Conservation (phyloP, 2,888 invertebrate species). For the Strigamia transsilvanica region DNA sequence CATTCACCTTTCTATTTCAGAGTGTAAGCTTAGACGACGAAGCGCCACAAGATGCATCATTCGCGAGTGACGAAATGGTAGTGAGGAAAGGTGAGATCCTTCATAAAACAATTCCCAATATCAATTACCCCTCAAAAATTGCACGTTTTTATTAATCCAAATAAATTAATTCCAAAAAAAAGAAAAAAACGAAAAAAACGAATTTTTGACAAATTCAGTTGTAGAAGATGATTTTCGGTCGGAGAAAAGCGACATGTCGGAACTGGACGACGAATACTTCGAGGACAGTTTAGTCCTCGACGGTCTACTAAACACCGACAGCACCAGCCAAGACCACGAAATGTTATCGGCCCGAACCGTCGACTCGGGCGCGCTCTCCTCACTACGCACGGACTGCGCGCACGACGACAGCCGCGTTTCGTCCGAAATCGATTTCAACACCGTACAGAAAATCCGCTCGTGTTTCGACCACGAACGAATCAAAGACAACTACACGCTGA, state of each 20-base stretch:
- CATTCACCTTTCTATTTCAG: neutral
- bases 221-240: conserved; percentile 18
- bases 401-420: conserved; percentile 39
- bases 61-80: conserved; percentile 7
- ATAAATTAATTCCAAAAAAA: neutral
- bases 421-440: conserved; percentile 58
- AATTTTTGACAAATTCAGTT: neutral
- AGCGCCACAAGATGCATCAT: neutral
- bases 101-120: neutral
- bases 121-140: too few species aligned
- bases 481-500: conserved; percentile 61
- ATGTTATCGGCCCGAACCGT: neutral
- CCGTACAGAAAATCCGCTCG: conserved; percentile 58
- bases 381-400: neutral
- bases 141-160: neutral
- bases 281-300: conserved; percentile 47
- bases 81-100: conserved; percentile 6
- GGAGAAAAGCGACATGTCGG: neutral
- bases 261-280: conserved; percentile 29
- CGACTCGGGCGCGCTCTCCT: neutral
- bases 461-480: conserved; percentile 60
- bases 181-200: neutral
- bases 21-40: conserved; percentile 53
- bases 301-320: neutral
- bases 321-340: conserved; percentile 16